Conservation (phyloP, 30 jellyfish, hydroid and myxozoan genomes). For the Sanderia malayensis region DNA sequence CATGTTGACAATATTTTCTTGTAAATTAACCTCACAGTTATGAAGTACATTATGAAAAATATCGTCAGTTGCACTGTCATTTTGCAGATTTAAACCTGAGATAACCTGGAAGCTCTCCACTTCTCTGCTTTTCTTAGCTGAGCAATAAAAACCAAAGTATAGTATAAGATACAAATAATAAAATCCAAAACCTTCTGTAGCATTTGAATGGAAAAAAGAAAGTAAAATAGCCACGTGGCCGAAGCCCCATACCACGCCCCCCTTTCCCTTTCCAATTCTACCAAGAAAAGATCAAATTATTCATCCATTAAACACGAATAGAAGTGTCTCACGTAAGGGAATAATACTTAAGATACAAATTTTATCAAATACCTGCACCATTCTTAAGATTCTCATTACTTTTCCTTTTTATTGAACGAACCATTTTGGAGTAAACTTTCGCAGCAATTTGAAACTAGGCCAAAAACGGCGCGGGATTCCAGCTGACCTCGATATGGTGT, state of each 20-base stretch:
- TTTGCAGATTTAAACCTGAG: not conserved
- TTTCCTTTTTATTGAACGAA: conserved; percentile 14
- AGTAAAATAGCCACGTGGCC: not conserved
- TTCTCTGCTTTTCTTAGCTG: not conserved
- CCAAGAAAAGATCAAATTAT: not conserved
- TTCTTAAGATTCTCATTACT: not conserved
- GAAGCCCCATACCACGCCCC: not conserved
- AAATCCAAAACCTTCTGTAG: too few species aligned
- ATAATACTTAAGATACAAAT: too few species aligned
- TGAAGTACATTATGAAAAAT: conserved; percentile 8
- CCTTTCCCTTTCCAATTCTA: not conserved
- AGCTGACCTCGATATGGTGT: too few species aligned
- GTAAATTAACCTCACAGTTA: not conserved
- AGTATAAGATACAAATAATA: too few species aligned
- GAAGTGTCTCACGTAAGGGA: too few species aligned
- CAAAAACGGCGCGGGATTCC: conserved; percentile 29
- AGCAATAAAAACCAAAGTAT: too few species aligned
- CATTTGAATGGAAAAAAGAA: too few species aligned
- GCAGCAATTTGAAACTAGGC: not conserved
- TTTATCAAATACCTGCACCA: not conserved
- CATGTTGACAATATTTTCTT: not conserved
- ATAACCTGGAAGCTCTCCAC: not conserved
- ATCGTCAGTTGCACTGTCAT: conserved; percentile 13
- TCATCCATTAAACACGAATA: too few species aligned
- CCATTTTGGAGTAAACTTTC: not conserved